Evolutionary conservation across 1,140 invertebrate genomes (phyloP).

Genomic region (Drosophila jambulina): DNA sequence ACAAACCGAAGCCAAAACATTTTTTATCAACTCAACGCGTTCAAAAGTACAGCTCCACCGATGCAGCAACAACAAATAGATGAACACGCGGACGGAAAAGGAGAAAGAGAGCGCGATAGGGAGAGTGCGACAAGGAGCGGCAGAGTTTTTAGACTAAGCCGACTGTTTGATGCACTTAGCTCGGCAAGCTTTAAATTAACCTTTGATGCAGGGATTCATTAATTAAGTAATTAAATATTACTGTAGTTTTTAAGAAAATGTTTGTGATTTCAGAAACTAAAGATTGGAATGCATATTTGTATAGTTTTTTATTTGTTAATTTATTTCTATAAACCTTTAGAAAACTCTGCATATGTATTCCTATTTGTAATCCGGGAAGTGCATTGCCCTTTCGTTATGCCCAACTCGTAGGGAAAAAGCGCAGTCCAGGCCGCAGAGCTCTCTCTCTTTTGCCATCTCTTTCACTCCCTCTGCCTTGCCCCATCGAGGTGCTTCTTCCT

Average conservation of each 20-base stretch:
- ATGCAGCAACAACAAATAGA: constrained; percentile 54
- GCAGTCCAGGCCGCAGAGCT: constrained; percentile 22
- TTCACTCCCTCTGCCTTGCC: constrained; percentile 10
- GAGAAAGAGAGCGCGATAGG: constrained; percentile 4
- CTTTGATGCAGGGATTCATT: too few relatives aligned
- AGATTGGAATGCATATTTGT: neutral
- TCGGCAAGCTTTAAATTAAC: neutral
- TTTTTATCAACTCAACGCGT: constrained; percentile 65
- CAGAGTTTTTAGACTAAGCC: neutral
- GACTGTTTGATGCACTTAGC: constrained; percentile 14
- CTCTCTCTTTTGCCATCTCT: constrained; percentile 12
- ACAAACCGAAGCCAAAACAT: constrained; percentile 70
- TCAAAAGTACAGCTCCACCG: constrained; percentile 78
- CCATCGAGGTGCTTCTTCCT: constrained; percentile 6
- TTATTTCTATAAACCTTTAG: too few relatives aligned
- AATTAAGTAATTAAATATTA: too few relatives aligned
- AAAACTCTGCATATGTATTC: too few relatives aligned
- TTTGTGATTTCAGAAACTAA: neutral
- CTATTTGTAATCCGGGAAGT: neutral
- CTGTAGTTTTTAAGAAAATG: too few relatives aligned
- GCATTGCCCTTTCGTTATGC: constrained; percentile 21
- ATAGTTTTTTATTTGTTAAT: neutral
- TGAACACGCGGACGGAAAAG: constrained; percentile 26
- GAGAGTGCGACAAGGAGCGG: neutral
- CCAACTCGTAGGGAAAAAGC: constrained; percentile 5